Evolutionary conservation across 1,140 invertebrate species (phyloP), one percentile per base, ranked within the genome.

Genomic region (Homarus americanus): DNA sequence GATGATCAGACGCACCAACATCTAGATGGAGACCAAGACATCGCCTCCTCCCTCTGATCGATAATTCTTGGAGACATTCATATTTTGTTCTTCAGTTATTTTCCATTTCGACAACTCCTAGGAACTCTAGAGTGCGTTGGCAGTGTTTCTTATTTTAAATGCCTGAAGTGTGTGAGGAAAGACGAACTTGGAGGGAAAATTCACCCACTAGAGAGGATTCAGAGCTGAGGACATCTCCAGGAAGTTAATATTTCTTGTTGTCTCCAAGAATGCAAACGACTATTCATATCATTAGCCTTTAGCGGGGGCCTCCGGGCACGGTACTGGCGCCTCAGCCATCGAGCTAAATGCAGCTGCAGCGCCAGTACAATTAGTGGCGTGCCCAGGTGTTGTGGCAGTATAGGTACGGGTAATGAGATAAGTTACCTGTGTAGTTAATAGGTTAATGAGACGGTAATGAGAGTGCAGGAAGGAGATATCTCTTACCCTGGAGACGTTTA

Each of bases 1-100:
- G 93, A 95, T 94, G 92, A 94, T 95, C 20, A 93, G 93, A 80
- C 91, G 88, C 9, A 91, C 80, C 83, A 88, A 88, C 78, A 82
- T 83, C 34, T 90, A 90, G 28, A 79, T 0, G 15, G 75, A 3
- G 24, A 28, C 7, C 1, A 4, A 17, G 40, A 3, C n/a, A n/a
- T n/a, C n/a, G n/a, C n/a, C n/a, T n/a, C n/a, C n/a, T n/a, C n/a
- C n/a, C n/a, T n/a, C n/a, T n/a, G n/a, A n/a, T n/a, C n/a, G 53
- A 58, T 58, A 0, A 17, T 58, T 7, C 44, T 20, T 58, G 44
- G 75, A 79, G 76, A 44, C 24, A 79, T 4, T 69, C 63, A 32
- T n/a, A 69, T 28, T 32, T 69, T 32, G 63, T 7, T 49, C n/a
- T n/a, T n/a, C n/a, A n/a, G n/a, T n/a, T n/a, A n/a, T n/a, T n/a